Base-by-base conservation (phyloP, 2,113 vertebrate genomes). In the Protomyctophum bolini region DNA sequence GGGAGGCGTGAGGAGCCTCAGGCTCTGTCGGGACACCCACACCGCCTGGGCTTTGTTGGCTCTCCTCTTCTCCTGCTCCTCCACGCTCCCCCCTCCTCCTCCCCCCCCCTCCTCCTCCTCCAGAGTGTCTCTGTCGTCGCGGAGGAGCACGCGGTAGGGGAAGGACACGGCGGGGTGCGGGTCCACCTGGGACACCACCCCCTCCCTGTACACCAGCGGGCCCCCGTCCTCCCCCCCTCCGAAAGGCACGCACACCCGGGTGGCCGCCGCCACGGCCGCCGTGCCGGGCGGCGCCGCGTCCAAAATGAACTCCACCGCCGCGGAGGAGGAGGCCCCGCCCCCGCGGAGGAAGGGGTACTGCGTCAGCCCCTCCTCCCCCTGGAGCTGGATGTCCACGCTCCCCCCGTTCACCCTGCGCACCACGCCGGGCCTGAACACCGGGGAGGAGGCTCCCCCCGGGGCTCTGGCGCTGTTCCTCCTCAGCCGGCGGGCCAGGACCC, bases 1-100 rank as follows among this genome's bases (percentile, higher is more conserved):
- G 0, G 94, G 94, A 4, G 93, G 91, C 3, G 91, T 92, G 61
- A 96, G 89, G 14, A 97, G 93, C 51, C 95, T 93, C 54, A 97
- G 84, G 88, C 93, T 94, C 8, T 94, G 93, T 66, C 94, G 93
- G 45, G 93, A 93, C 75, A 96, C 94, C 94, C 95, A 96, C 29
- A 94, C 88, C 0, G 91, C 87, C 69, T 94, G 92, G 62, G 77
- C 56, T 1, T 70, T 80, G 50, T 70, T 80, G 50, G 80, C 58
- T 83, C 82, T 84, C 45, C 82, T 79, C 52, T 86, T 82, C 21
- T 81, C 83, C 62, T 21, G 21, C 21, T 93, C 86, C 0, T 73
- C 79, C 10, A 68, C 72, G 29, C 70, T 71, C 0, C 65, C 77
- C 72, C 82, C 80, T 64, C 41, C 21, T 21, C 86, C 68, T 48